These are phyloP conservation scores for Digitonthophagus gazella DNA, from an alignment of 2,888 invertebrate species.

Conservation along the genomic window DNA sequence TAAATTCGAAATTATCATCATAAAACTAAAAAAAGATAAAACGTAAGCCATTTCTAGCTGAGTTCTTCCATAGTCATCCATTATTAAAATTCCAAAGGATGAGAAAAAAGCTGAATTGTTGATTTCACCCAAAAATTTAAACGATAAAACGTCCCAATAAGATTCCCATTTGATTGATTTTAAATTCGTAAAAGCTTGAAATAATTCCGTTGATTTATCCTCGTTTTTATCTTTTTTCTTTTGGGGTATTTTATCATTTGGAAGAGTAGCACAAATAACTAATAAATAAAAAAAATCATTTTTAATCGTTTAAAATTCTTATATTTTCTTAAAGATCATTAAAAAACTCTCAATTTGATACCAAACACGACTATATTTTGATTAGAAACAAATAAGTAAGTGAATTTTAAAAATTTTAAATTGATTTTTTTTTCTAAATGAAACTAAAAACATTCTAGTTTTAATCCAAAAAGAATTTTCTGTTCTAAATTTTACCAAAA, in stretches of 20 bases:
- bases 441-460: no score
- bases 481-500: no score
- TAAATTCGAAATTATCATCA: constrained; percentile 55
- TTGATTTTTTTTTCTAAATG: no score
- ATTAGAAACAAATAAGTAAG: no score
- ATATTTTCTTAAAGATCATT: no score
- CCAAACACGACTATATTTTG: no score
- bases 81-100: constrained; percentile 54
- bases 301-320: no score
- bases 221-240: constrained; percentile 5
- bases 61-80: constrained; percentile 53
- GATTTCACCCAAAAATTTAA: constrained; percentile 57
- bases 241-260: neutral
- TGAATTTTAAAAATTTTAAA: no score
- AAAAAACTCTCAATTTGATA: neutral
- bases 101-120: constrained; percentile 58
- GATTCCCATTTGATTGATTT: constrained; percentile 54
- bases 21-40: constrained; percentile 58
- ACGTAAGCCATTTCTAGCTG: constrained; percentile 60
- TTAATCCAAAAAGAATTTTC: no score
- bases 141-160: constrained; percentile 57
- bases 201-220: constrained; percentile 19
- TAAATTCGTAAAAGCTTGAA: constrained; percentile 50
- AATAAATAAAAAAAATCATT: no score
- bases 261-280: neutral